Conservation (phyloP, 2,113 vertebrate species). For the Fregetta grallaria region DNA sequence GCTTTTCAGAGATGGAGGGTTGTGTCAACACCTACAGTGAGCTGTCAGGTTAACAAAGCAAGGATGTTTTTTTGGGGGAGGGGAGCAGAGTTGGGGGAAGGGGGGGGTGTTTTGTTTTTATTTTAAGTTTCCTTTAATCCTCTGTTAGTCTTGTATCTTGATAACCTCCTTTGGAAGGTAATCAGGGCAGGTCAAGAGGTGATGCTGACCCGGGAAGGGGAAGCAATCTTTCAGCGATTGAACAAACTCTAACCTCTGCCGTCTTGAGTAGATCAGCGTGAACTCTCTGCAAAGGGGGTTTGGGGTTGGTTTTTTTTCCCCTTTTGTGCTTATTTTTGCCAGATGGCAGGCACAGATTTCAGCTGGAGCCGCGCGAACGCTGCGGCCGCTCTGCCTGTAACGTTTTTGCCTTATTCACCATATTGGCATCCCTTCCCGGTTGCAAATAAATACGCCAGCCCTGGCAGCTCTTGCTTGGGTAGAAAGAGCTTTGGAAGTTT, state of each 20-base stretch:
- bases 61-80: conserved; percentile 60
- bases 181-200: conserved; percentile 54
- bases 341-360: conserved; percentile 50
- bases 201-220: conserved; percentile 41
- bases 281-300: background rate
- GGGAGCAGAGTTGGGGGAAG: background rate
- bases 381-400: background rate
- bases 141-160: conserved; percentile 60
- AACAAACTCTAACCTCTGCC: background rate
- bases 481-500: background rate
- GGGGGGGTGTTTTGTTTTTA: conserved; percentile 53
- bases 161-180: conserved; percentile 55
- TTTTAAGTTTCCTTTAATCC: conserved; percentile 66
- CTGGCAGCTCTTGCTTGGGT: background rate
- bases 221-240: conserved; percentile 52
- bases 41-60: conserved; percentile 65
- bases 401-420: background rate
- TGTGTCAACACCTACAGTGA: conserved; percentile 63
- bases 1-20: conserved; percentile 53
- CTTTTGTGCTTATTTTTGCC: conserved; percentile 55
- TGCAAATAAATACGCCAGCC: background rate
- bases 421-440: background rate
- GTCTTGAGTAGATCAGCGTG: background rate
- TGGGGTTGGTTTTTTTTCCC: background rate
- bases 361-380: background rate